Evolutionary conservation across 30 jellyfish, hydroid and myxozoan genomes (phyloP).

Genomic region (Pelagia noctiluca): DNA sequence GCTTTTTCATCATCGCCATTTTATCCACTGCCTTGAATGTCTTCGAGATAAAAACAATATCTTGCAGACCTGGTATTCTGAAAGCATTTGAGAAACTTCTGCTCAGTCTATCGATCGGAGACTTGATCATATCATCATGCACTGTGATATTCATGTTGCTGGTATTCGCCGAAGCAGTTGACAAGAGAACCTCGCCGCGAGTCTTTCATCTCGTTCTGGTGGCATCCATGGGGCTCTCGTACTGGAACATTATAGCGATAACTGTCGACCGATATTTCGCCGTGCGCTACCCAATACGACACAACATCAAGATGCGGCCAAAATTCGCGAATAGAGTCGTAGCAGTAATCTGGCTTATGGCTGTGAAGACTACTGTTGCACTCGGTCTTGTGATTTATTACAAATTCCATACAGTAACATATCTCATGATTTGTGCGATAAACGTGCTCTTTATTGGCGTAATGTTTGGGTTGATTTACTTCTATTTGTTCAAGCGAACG

Average conservation of each 20-base stretch:
- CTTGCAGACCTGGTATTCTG: slow-evolving; percentile 13
- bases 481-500: no score
- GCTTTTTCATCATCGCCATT: slow-evolving; percentile 25
- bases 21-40: slow-evolving; percentile 11
- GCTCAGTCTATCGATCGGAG: slow-evolving; percentile 57
- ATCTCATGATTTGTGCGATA: no score
- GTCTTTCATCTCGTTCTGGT: background rate
- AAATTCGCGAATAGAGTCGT: slow-evolving; percentile 3
- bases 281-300: slow-evolving; percentile 40
- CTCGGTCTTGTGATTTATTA: background rate
- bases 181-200: background rate
- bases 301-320: slow-evolving; percentile 38
- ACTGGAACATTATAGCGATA: slow-evolving; percentile 22
- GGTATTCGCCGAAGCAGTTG: background rate
- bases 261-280: slow-evolving; percentile 59
- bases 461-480: no score
- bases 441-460: no score
- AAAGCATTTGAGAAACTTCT: slow-evolving; percentile 61
- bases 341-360: slow-evolving; percentile 27
- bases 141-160: background rate
- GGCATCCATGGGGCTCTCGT: slow-evolving; percentile 29
- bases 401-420: no score
- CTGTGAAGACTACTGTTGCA: no score
- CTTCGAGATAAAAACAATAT: slow-evolving; percentile 1
- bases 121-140: slow-evolving; percentile 12